Evolutionary conservation across 2,888 invertebrate genomes (phyloP).

Genomic region (Torymus auratus): DNA sequence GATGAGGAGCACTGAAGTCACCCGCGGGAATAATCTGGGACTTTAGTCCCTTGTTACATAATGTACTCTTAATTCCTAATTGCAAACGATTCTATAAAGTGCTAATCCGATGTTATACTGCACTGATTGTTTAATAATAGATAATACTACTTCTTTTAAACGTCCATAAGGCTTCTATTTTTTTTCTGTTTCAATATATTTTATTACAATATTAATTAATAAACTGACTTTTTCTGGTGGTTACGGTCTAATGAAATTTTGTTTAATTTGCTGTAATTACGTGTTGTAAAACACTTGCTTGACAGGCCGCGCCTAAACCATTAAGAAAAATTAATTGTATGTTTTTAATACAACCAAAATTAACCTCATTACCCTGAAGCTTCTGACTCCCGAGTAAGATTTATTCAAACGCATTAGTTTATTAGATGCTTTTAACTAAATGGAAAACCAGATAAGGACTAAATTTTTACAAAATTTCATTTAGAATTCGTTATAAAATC

Average conservation of each 20-base stretch:
- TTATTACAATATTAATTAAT: too few species aligned
- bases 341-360: slow-evolving; percentile 14
- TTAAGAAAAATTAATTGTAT: slow-evolving; percentile 20
- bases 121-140: too few species aligned
- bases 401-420: slow-evolving; percentile 11
- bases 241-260: background rate
- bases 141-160: too few species aligned
- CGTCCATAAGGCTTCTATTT: too few species aligned
- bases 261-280: slow-evolving; percentile 3
- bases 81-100: too few species aligned
- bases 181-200: too few species aligned
- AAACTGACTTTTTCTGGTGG: too few species aligned
- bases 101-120: too few species aligned
- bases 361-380: background rate
- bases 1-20: too few species aligned
- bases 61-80: too few species aligned
- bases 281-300: background rate
- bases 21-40: too few species aligned
- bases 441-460: background rate
- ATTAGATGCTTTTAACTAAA: slow-evolving; percentile 11
- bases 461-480: background rate
- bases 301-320: slow-evolving; percentile 22
- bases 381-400: background rate
- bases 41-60: too few species aligned
- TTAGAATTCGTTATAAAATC: background rate